Base-by-base conservation (phyloP, 2,797 vertebrate species). In the Megaceryle alcyon region DNA sequence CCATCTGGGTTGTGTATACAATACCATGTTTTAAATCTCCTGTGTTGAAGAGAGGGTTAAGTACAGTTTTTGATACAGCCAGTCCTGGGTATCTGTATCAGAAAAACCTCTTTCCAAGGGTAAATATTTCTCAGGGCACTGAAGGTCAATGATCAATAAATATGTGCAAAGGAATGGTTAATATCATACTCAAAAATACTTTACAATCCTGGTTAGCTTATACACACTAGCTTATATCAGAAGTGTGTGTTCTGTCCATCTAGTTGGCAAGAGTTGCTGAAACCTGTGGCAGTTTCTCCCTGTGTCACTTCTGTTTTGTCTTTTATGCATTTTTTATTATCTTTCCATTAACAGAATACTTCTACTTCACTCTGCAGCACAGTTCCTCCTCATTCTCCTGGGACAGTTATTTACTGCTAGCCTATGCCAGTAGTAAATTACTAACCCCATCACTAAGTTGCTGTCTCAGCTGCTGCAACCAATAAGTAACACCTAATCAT, bases 261-360 rank as follows among this genome's bases (percentile, higher is more conserved):
- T 7, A 61, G n/a, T 49, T 72, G 61, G 35, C 75, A 82, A 66
- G 35, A 84, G 41, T 49, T 65, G 43, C 4, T 2, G 3, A 48
- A 7, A 31, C 88, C 2, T 15, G 0, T 12, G 37, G 54, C 41
- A 41, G 12, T 44, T 88, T 33, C 82, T 87, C 79, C 31, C 6
- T 0, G 0, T 65, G 57, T 54, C 68, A 10, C 33, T 86, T 57
- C 33, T 86, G 29, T 0, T 93, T 78, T 90, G 46, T 57, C 33
- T 87, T 94, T 71, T 57, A 46, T 89, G 54, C 54, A 78, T 89
- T 90, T 91, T 94, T 83, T 29, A 81, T 81, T 83, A 60, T 22
- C 49, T 46, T 68, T 51, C 79, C 87, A 65, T 87, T 86, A 72
- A 23, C 49, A 81, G 79, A 48, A 53, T 53, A 11, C 68, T 91